phyloP scores from a whole-genome alignment of 2,888 invertebrate genomes.

The Megaustenia siamemsis region DNA sequence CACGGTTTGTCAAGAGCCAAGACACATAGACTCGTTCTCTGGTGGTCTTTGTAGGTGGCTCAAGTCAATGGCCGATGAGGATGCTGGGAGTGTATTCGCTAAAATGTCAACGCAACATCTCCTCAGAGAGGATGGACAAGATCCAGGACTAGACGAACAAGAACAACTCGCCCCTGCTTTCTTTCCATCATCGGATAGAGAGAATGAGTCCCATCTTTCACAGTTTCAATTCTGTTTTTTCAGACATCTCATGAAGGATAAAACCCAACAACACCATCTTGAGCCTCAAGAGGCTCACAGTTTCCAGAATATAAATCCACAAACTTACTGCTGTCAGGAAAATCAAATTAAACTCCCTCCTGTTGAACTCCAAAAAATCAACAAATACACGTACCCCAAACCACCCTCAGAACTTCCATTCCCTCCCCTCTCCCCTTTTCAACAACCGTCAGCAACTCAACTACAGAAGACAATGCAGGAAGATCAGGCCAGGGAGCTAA shows the following conservation, averaged over 20 bases:
- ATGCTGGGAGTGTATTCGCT: neutral
- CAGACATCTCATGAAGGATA: neutral
- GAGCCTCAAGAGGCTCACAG: too few relatives aligned
- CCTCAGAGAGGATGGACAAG: neutral
- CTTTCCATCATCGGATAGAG: neutral
- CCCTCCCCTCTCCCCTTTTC: constrained; percentile 9
- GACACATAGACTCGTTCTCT: neutral
- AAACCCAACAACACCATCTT: neutral
- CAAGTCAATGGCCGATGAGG: neutral
- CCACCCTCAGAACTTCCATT: constrained; percentile 9
- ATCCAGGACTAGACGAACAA: too few relatives aligned
- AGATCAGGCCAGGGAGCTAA: too few relatives aligned
- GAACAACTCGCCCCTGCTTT: neutral
- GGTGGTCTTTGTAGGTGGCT: neutral
- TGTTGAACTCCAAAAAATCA: too few relatives aligned
- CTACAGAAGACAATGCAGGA: neutral
- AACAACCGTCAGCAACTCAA: neutral
- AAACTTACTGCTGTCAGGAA: too few relatives aligned
- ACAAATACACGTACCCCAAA: constrained; percentile 3
- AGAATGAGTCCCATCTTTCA: too few relatives aligned
- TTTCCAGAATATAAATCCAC: too few relatives aligned
- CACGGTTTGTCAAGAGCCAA: neutral
- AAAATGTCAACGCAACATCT: neutral
- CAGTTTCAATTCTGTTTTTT: constrained; percentile 20
- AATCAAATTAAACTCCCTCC: too few relatives aligned